These are phyloP conservation scores for Leptopilina syphax DNA, from an alignment of 2,888 invertebrate species.

Conservation along the genomic window DNA sequence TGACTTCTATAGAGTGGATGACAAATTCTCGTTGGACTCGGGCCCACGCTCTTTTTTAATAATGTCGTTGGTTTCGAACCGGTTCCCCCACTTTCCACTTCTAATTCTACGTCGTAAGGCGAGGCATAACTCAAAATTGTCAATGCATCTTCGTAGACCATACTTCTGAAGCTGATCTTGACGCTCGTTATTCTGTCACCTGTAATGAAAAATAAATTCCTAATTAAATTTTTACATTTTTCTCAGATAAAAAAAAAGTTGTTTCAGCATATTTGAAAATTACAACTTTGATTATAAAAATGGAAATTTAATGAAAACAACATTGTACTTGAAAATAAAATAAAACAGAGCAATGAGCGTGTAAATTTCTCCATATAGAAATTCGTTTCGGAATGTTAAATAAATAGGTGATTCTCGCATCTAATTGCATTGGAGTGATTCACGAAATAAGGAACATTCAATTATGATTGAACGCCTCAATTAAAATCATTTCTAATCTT, in stretches of 20 bases:
- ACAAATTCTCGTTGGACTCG: constrained; percentile 78
- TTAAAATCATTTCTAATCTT: constrained; percentile 7
- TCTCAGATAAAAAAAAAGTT: too few relatives aligned
- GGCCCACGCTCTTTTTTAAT: constrained; percentile 73
- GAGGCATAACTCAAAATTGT: constrained; percentile 94
- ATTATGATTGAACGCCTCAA: constrained; percentile 31
- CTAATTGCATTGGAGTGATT: constrained; percentile 15
- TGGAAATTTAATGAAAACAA: not conserved
- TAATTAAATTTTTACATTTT: too few relatives aligned
- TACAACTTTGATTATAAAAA: not conserved
- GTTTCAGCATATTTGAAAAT: not conserved
- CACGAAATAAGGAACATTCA: constrained; percentile 27
- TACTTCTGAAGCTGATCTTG: constrained; percentile 91
- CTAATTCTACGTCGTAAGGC: constrained; percentile 91
- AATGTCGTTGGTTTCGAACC: constrained; percentile 75
- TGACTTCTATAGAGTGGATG: constrained; percentile 89
- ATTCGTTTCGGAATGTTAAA: constrained; percentile 28
- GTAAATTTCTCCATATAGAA: constrained; percentile 17
- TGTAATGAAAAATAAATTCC: constrained; percentile 72
- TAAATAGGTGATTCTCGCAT: constrained; percentile 30
- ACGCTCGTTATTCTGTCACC: constrained; percentile 93
- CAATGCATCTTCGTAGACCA: constrained; percentile 93
- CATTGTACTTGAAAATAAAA: not conserved
- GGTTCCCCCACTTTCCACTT: constrained; percentile 81
- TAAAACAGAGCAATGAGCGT: constrained; percentile 22